These are phyloP conservation scores for Monopterus albus DNA, from an alignment of 2,113 vertebrate genomes.

Conservation along the genomic window DNA sequence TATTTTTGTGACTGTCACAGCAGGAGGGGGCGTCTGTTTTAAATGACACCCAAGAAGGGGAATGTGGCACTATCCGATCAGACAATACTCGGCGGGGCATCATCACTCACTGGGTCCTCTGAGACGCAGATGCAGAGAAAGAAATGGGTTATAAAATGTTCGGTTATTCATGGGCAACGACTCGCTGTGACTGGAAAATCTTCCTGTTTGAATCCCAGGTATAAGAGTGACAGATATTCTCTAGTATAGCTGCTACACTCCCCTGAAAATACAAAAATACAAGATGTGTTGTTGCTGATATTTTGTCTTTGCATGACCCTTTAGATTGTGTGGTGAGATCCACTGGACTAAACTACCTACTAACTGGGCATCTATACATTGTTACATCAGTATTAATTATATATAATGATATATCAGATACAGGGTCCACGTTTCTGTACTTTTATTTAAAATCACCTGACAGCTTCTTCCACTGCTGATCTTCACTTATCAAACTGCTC, in stretches of 20 bases:
- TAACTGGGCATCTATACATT: too few relatives aligned
- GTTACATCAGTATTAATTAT: too few relatives aligned
- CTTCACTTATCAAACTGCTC: too few relatives aligned
- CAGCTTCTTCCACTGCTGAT: too few relatives aligned
- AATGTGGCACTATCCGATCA: slow-evolving; percentile 33
- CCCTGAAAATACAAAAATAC: too few relatives aligned
- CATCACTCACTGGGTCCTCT: slow-evolving; percentile 2
- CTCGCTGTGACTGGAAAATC: background rate
- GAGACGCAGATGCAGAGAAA: background rate
- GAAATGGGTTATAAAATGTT: slow-evolving; percentile 11
- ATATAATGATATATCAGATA: too few relatives aligned
- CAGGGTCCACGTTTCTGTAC: too few relatives aligned
- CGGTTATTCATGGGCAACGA: background rate
- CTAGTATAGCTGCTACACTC: background rate
- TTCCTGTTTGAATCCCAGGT: slow-evolving; percentile 12
- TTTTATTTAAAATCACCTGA: too few relatives aligned
- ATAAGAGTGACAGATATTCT: slow-evolving; percentile 14
- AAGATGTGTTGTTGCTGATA: too few relatives aligned
- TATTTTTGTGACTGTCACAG: slow-evolving; percentile 60
- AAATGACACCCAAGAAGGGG: slow-evolving; percentile 22
- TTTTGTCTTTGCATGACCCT: too few relatives aligned
- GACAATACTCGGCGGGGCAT: slow-evolving; percentile 16
- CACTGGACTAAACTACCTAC: too few relatives aligned
- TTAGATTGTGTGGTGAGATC: too few relatives aligned
- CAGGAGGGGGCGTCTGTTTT: slow-evolving; percentile 24